Conservation (phyloP, 2,888 invertebrate genomes). For the Cosmia pyralina region DNA sequence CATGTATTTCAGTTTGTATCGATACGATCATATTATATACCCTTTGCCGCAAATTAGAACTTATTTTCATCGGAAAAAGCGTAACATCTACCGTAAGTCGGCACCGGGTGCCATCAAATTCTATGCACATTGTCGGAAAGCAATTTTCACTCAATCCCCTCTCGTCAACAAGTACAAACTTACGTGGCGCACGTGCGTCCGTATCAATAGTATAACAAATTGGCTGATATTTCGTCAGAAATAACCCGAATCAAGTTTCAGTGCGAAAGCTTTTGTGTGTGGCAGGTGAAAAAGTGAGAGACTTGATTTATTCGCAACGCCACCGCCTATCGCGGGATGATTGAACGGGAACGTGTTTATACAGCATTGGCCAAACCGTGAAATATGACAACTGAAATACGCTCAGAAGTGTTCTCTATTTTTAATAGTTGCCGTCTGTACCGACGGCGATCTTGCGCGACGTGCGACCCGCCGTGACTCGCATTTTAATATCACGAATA, state of each 20-base stretch:
- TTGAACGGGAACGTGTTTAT: slow-evolving; percentile 90
- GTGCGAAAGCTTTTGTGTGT: slow-evolving; percentile 89
- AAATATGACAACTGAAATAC: slow-evolving; percentile 87
- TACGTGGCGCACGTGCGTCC: slow-evolving; percentile 88
- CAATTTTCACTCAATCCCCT: slow-evolving; percentile 89
- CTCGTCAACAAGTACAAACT: slow-evolving; percentile 89
- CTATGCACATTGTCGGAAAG: slow-evolving; percentile 87
- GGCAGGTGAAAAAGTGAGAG: slow-evolving; percentile 90
- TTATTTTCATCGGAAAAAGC: slow-evolving; percentile 63
- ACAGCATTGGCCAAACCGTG: slow-evolving; percentile 84
- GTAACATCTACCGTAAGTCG: slow-evolving; percentile 64
- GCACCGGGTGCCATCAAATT: slow-evolving; percentile 83
- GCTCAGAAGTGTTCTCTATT: slow-evolving; percentile 69
- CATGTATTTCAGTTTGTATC: slow-evolving; percentile 50
- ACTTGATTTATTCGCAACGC: slow-evolving; percentile 89
- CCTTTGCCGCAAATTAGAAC: slow-evolving; percentile 53
- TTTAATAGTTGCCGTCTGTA: slow-evolving; percentile 67
- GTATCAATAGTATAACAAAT: slow-evolving; percentile 90
- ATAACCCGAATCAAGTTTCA: slow-evolving; percentile 90
- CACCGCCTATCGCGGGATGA: slow-evolving; percentile 88
- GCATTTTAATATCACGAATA: slow-evolving; percentile 80
- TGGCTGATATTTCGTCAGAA: slow-evolving; percentile 90
- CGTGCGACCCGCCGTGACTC: slow-evolving; percentile 72
- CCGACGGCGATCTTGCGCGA: slow-evolving; percentile 69
- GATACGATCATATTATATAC: slow-evolving; percentile 55